Conservation (phyloP, 2,797 vertebrate genomes). For the Gambelia wislizenii region DNA sequence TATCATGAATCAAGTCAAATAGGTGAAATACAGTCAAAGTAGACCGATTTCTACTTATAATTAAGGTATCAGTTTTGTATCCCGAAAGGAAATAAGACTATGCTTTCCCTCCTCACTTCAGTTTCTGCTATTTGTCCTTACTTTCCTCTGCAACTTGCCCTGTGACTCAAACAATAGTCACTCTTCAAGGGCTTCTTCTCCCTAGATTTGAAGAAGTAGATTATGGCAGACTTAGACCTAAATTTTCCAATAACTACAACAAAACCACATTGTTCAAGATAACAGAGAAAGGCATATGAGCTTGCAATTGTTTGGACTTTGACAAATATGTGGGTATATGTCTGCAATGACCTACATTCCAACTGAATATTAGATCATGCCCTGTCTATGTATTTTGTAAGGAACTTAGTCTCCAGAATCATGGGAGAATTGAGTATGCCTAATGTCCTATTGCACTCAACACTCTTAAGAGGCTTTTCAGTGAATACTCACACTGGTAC, state of each 20-base stretch:
- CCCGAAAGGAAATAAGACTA: too few species aligned
- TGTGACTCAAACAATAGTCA: too few species aligned
- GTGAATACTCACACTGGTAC: background rate
- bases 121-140: background rate
- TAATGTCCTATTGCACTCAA: background rate
- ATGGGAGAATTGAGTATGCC: background rate
- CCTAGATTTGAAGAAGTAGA: too few species aligned
- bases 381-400: conserved; percentile 8
- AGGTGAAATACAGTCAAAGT: too few species aligned
- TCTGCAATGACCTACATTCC: background rate
- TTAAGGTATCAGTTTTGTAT: too few species aligned
- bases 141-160: background rate
- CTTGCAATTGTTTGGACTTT: background rate
- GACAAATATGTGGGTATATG: background rate
- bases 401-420: background rate
- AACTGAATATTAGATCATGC: background rate
- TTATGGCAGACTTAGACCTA: background rate
- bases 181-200: too few species aligned
- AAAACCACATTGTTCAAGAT: background rate
- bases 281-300: background rate
- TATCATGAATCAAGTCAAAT: too few species aligned
- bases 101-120: background rate
- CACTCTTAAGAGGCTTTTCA: background rate
- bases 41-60: too few species aligned
- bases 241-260: conserved; percentile 2